A percentile compares a stretch with the other conserved stretches of the same genome.
These are phyloP conservation scores for Lypha dubia DNA, from an alignment of 2,888 invertebrate genomes.

Conservation along the genomic window DNA sequence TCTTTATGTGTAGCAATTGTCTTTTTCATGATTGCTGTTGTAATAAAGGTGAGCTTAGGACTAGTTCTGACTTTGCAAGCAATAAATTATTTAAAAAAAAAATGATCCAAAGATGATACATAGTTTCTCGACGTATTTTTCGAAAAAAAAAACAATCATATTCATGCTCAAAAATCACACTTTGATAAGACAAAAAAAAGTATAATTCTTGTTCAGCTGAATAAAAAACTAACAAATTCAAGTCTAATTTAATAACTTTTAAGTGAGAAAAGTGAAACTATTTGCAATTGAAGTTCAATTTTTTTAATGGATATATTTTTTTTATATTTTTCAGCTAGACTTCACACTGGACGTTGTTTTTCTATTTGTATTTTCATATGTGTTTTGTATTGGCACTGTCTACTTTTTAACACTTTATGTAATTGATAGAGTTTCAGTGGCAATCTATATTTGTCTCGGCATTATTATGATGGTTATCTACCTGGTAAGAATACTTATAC, in stretches of 20 bases:
- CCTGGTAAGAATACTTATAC: conserved; percentile 62
- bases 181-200: no score
- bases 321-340: conserved; percentile 75
- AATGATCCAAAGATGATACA: no score
- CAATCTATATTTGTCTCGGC: conserved; percentile 73
- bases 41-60: conserved; percentile 73
- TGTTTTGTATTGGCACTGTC: conserved; percentile 76
- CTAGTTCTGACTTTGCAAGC: not conserved
- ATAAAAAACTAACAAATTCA: no score
- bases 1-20: conserved; percentile 71
- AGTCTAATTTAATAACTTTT: no score
- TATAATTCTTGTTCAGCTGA: no score
- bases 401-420: conserved; percentile 75
- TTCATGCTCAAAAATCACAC: no score
- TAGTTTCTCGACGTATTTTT: no score
- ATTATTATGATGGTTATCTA: conserved; percentile 59
- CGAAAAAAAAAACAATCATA: no score
- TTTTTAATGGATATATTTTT: not conserved
- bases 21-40: conserved; percentile 73
- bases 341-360: conserved; percentile 78
- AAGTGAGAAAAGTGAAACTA: no score
- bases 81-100: no score
- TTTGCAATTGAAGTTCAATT: no score
- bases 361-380: conserved; percentile 77
- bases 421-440: conserved; percentile 56